Evolutionary conservation across 2,797 vertebrate genomes (phyloP).

Genomic region (Lepilemur ruficaudatus): DNA sequence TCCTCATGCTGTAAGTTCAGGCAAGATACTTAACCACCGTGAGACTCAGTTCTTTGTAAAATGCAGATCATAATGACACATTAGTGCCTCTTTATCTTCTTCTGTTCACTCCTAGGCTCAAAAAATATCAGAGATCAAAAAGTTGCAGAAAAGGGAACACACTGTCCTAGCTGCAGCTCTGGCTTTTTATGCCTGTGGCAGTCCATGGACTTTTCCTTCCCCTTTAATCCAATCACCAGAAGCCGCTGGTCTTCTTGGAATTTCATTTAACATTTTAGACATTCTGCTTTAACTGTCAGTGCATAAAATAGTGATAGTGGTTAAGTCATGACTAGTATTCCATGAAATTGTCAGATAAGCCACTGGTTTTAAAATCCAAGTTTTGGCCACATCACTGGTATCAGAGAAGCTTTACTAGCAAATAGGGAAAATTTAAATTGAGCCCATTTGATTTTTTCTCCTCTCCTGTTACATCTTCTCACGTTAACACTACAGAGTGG

Average conservation of each 20-base stretch:
- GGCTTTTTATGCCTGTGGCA: not conserved
- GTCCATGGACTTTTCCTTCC: not conserved
- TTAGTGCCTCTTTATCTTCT: not conserved
- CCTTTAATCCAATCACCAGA: not conserved
- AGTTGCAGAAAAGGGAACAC: not conserved
- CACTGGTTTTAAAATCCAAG: not conserved
- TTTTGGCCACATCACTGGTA: not conserved
- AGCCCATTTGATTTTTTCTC: not conserved
- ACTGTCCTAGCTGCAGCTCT: fast-evolving
- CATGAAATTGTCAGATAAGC: not conserved
- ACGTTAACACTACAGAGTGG: not conserved
- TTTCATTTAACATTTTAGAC: not conserved
- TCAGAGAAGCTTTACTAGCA: not conserved
- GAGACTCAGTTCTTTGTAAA: not conserved
- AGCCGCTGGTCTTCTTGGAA: not conserved
- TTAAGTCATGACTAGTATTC: not conserved
- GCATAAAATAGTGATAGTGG: not conserved
- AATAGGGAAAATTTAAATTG: not conserved
- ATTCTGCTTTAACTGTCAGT: not conserved
- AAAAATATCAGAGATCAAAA: not conserved
- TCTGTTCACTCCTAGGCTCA: not conserved
- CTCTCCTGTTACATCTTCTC: not conserved
- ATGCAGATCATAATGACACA: not conserved
- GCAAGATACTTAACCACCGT: not conserved
- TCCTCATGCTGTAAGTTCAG: not conserved